phyloP scores from a whole-genome alignment of 2,113 vertebrate species.

The Amphiprion percula region DNA sequence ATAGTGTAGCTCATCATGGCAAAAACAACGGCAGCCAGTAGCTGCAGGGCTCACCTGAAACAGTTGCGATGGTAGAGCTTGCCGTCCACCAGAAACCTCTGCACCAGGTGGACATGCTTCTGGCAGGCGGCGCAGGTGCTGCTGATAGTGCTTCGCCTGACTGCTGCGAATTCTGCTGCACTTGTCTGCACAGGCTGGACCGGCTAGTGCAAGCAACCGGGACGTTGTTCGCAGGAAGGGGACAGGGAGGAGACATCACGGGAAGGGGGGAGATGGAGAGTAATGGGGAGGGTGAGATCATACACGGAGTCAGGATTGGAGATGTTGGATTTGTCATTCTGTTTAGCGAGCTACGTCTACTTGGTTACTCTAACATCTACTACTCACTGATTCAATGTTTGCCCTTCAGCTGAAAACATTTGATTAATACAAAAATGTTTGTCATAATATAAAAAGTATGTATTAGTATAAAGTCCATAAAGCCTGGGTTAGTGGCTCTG shows the following conservation, averaged over 20 bases:
- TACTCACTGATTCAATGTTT: not conserved
- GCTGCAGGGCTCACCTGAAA: constrained; percentile 88
- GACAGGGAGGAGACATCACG: constrained; percentile 43
- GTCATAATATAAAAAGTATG: constrained; percentile 1
- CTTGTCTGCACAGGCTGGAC: constrained; percentile 36
- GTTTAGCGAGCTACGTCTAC: constrained; percentile 36
- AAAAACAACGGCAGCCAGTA: too few species aligned
- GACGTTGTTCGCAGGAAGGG: constrained; percentile 36
- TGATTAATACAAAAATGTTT: constrained; percentile 19
- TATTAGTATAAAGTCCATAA: constrained; percentile 42
- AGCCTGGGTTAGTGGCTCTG: constrained; percentile 33
- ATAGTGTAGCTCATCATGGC: too few species aligned
- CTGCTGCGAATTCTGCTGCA: constrained; percentile 24
- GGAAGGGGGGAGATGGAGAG: constrained; percentile 51
- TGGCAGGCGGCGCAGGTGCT: constrained; percentile 91
- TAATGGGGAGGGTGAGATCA: constrained; percentile 73
- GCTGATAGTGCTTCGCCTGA: constrained; percentile 82
- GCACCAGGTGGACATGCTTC: constrained; percentile 96
- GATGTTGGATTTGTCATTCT: constrained; percentile 64
- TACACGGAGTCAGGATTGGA: constrained; percentile 80
- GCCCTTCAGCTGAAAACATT: constrained; percentile 26
- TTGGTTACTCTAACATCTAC: constrained; percentile 23
- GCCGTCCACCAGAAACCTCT: constrained; percentile 93
- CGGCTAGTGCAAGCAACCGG: constrained; percentile 22
- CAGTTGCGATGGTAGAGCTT: constrained; percentile 97